Evolutionary conservation across 2,113 vertebrate genomes (phyloP).

Genomic region (Dasyornis broadbenti): DNA sequence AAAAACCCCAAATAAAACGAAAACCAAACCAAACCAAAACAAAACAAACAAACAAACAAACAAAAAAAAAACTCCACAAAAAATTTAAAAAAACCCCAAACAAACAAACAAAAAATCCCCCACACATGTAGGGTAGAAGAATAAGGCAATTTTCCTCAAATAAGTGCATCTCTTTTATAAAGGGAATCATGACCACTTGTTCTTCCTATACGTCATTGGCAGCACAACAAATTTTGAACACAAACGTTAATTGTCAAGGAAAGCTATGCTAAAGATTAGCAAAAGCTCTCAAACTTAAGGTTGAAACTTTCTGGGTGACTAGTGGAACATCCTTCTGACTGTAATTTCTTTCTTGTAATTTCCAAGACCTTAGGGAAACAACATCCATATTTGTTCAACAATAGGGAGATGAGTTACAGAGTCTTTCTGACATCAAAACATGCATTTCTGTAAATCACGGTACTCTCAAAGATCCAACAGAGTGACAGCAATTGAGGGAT

Average conservation of each 20-base stretch:
- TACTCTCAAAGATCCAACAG: neutral
- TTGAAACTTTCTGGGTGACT: neutral
- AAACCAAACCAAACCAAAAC: no score
- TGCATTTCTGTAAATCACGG: neutral
- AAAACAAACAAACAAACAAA: neutral
- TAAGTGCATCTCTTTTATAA: neutral
- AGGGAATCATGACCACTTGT: neutral
- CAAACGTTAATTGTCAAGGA: neutral
- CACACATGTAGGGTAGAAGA: neutral
- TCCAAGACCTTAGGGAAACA: neutral
- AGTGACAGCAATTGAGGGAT: neutral
- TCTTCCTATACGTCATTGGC: neutral
- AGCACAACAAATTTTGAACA: neutral
- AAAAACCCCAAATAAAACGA: no score
- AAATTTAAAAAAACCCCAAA: neutral
- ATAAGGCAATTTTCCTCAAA: neutral
- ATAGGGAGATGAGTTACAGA: neutral
- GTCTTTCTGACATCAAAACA: neutral
- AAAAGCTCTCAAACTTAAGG: neutral
- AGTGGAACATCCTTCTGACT: neutral
- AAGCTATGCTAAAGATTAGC: neutral
- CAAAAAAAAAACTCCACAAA: no score
- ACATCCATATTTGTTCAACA: neutral
- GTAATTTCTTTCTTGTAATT: neutral
- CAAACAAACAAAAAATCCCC: no score